Evolutionary conservation across 1,140 invertebrate genomes (phyloP), one percentile per base, ranked within the genome.

Genomic region (Drosophila persimilis): DNA sequence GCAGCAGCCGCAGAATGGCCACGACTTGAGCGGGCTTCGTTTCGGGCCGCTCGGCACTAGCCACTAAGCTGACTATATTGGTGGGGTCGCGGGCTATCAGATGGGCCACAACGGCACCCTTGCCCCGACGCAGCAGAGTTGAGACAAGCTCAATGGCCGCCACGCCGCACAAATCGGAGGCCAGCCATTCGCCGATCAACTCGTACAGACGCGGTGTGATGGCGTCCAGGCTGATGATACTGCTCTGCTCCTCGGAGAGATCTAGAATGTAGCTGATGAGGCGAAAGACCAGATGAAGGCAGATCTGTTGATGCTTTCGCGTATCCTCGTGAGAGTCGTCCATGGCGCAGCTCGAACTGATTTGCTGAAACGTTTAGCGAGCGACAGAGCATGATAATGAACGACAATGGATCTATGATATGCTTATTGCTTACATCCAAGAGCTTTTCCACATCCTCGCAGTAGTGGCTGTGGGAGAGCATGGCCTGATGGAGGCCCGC

Each of bases 291-390:
- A 91, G 51, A 15, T 77, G 45, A 47, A 91, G 64, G 57, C 88
- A 91, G 20, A 66, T 70, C 9, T 90, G 88, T 3, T 80, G 78
- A 39, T 90, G 80, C 35, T 91, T 91, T 26, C 84, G 91, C 5
- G 92, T 80, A 62, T 94, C 93, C 44, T 93, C 91, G 43, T 64
- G 88, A 8, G 75, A 64, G 17, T 91, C 90, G 29, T 90, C 78
- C 76, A 83, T 73, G 0, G 54, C 43, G 6, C 29, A 7, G 6
- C 80, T 73, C 1, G 67, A 45, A 8, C 90, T 86, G n/a, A 91
- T 73, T 72, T 76, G 75, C 90, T 91, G 15, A n/a, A 63, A 71
- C 3, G 1, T 7, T 22, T 8, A 11, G 17, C 9, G 0, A 45
- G 29, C n/a, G 11, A 24, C 6, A 1, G 50, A n/a, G 24, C 24